Conservation (phyloP, 2,113 vertebrate genomes). For the Formicarius rufipectus region DNA sequence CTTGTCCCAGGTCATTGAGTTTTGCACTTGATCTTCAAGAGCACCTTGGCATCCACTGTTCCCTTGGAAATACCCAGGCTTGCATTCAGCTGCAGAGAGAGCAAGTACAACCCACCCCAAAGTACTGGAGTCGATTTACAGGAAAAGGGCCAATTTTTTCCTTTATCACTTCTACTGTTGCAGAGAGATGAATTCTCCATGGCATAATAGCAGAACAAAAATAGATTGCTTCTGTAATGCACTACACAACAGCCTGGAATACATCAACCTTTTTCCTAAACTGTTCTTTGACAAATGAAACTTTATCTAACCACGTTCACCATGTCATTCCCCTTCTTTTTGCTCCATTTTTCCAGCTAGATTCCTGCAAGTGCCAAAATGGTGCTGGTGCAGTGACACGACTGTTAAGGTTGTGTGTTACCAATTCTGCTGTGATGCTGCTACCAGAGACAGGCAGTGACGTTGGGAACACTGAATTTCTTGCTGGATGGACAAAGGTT, state of each 20-base stretch:
- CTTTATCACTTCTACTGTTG: slow-evolving; percentile 19
- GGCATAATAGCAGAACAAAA: slow-evolving; percentile 62
- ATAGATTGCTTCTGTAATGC: slow-evolving; percentile 64
- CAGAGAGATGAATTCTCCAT: slow-evolving; percentile 57
- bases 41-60: not conserved
- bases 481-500: not conserved
- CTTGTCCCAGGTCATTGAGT: not conserved
- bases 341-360: not conserved
- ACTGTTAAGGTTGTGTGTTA: not conserved
- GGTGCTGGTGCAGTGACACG: not conserved
- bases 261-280: slow-evolving; percentile 16
- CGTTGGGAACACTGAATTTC: not conserved
- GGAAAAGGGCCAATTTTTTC: slow-evolving; percentile 44
- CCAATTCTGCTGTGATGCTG: not conserved
- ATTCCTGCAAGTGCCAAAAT: not conserved
- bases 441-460: not conserved
- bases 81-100: not conserved
- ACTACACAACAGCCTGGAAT: slow-evolving; percentile 38
- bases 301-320: not conserved
- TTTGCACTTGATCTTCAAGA: slow-evolving; percentile 12
- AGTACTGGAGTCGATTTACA: slow-evolving; percentile 17
- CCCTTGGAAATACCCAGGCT: not conserved
- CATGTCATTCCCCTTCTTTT: not conserved
- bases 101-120: not conserved
- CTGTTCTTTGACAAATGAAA: slow-evolving; percentile 34